Percentiles rank a stretch among this genome's conserved stretches.
Evolutionary conservation across 2,797 vertebrate species (phyloP).

Genomic region (Sphenodon punctatus): DNA sequence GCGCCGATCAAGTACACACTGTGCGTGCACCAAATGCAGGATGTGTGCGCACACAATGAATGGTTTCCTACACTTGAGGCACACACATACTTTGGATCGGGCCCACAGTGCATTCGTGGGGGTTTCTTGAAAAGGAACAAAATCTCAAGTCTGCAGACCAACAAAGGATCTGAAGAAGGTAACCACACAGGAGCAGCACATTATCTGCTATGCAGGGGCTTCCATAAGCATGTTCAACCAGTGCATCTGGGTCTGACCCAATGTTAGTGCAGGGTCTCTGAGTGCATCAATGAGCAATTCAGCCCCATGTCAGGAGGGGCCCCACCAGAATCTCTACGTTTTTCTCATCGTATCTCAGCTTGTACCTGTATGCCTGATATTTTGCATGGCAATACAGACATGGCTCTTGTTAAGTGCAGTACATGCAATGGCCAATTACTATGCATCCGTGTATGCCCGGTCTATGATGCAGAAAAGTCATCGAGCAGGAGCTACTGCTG

Average conservation of each 20-base stretch:
- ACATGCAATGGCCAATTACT: background rate
- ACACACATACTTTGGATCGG: slow-evolving; percentile 19
- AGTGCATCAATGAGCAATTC: too few species aligned
- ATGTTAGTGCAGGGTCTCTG: too few species aligned
- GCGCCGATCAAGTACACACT: too few species aligned
- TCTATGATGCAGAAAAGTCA: background rate
- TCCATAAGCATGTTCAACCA: too few species aligned
- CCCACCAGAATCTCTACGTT: too few species aligned
- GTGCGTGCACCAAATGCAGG: too few species aligned
- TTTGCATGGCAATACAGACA: background rate
- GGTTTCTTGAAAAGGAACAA: background rate
- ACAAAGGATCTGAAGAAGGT: background rate
- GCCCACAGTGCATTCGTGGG: background rate
- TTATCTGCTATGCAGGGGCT: too few species aligned
- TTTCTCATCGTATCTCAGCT: too few species aligned
- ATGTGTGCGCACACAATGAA: too few species aligned
- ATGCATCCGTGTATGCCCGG: background rate
- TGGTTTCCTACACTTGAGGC: too few species aligned
- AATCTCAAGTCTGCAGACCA: background rate
- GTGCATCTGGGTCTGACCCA: too few species aligned
- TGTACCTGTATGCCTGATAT: background rate
- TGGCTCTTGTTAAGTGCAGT: background rate
- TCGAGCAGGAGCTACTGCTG: background rate
- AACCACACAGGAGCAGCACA: background rate
- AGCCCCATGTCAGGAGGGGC: too few species aligned